Evolutionary conservation across 2,888 invertebrate genomes (phyloP).

Genomic region (Spatulosminthurus flaviceps): DNA sequence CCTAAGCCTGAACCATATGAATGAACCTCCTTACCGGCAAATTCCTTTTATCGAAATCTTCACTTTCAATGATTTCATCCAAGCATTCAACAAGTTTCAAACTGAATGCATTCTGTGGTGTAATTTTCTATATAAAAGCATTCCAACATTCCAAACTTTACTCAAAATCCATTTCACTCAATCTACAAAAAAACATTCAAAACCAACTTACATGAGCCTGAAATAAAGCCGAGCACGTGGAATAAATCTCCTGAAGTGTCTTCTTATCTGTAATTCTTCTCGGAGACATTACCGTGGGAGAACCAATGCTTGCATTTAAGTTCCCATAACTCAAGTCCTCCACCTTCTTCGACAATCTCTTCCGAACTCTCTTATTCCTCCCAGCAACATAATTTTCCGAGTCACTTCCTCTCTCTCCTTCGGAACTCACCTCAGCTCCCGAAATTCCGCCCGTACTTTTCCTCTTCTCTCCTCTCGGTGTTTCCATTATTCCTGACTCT

Average conservation of each 20-base stretch:
- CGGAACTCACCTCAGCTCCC: constrained; percentile 6
- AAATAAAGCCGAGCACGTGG: constrained; percentile 56
- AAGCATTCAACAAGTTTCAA: constrained; percentile 58
- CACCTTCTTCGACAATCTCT: constrained; percentile 32
- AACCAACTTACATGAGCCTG: constrained; percentile 54
- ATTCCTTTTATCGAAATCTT: constrained; percentile 57
- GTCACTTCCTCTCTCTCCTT: constrained; percentile 12
- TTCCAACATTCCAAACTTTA: background rate
- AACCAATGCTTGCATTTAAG: constrained; percentile 22
- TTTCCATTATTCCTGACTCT: background rate
- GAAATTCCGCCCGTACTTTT: background rate
- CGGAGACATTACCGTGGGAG: constrained; percentile 27
- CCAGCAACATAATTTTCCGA: constrained; percentile 26
- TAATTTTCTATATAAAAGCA: constrained; percentile 58
- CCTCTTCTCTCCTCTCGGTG: background rate
- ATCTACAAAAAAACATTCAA: too few species aligned
- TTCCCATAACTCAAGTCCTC: constrained; percentile 44
- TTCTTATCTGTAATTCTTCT: constrained; percentile 38
- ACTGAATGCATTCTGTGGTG: constrained; percentile 58
- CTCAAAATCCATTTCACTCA: too few species aligned
- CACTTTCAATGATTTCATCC: constrained; percentile 57
- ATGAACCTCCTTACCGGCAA: too few species aligned
- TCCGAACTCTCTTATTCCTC: constrained; percentile 15
- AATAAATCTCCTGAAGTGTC: constrained; percentile 55
- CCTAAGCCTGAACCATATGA: too few species aligned